Percentiles rank a stretch among this genome's conserved stretches.
Evolutionary conservation across 2,888 invertebrate species (phyloP).

Genomic region (Laspeyria flexula): DNA sequence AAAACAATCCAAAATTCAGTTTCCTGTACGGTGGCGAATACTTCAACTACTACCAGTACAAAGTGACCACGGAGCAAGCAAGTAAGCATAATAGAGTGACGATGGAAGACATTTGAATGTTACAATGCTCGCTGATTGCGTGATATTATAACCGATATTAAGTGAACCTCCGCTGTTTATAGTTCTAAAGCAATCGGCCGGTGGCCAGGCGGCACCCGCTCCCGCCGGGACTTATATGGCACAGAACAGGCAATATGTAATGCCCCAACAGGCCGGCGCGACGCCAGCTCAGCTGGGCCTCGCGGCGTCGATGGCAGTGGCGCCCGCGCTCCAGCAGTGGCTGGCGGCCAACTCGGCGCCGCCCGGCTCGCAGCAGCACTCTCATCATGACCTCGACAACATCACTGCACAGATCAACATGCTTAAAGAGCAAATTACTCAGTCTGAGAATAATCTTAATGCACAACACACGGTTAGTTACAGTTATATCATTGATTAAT

Average conservation of each 20-base stretch:
- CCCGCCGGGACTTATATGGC: constrained; percentile 84
- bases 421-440: constrained; percentile 96
- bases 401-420: constrained; percentile 92
- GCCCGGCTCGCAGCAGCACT: constrained; percentile 54
- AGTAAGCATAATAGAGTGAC: constrained; percentile 88
- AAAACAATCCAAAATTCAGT: constrained; percentile 98
- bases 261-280: constrained; percentile 85
- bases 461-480: constrained; percentile 96
- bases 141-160: constrained; percentile 79
- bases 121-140: constrained; percentile 73
- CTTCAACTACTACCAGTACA: constrained; percentile 98
- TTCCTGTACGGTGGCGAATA: constrained; percentile 98
- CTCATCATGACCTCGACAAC: constrained; percentile 78
- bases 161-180: constrained; percentile 87
- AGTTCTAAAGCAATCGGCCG: constrained; percentile 91
- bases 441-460: constrained; percentile 97
- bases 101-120: constrained; percentile 57
- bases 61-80: constrained; percentile 97
- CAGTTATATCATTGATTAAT: not conserved
- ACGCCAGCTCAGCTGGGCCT: constrained; percentile 86
- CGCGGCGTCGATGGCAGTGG: constrained; percentile 82
- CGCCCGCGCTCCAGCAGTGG: constrained; percentile 80
- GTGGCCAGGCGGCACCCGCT: constrained; percentile 82
- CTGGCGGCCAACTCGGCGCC: constrained; percentile 76
- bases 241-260: constrained; percentile 86